phyloP scores from a whole-genome alignment of 2,797 vertebrate species.

The Dryobates pubescens region DNA sequence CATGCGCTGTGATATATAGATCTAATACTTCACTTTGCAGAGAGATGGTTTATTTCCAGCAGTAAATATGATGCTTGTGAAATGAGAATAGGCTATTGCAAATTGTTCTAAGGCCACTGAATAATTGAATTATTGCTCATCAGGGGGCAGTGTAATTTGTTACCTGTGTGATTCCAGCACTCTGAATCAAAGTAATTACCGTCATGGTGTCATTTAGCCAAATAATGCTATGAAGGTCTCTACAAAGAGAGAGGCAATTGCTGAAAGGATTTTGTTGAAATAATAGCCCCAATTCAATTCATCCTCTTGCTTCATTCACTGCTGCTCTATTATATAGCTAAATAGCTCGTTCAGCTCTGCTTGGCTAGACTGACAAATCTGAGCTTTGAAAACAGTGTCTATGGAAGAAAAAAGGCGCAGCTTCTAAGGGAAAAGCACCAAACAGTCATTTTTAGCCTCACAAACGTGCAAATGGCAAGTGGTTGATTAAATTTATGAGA shows the following conservation, averaged over 20 bases:
- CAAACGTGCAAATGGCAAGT: neutral
- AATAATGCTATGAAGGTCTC: slow-evolving; percentile 44
- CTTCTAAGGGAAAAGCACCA: slow-evolving; percentile 13
- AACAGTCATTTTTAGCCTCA: neutral
- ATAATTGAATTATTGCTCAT: slow-evolving; percentile 75
- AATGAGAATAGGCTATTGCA: slow-evolving; percentile 65
- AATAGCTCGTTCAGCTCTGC: slow-evolving; percentile 51
- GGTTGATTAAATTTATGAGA: neutral
- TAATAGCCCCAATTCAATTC: slow-evolving; percentile 47
- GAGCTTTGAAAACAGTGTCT: neutral
- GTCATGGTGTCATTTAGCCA: slow-evolving; percentile 53
- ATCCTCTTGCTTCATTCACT: slow-evolving; percentile 46
- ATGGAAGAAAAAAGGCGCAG: neutral
- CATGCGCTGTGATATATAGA: slow-evolving; percentile 49
- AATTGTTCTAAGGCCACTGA: slow-evolving; percentile 61
- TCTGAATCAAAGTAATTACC: slow-evolving; percentile 74
- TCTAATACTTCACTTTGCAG: slow-evolving; percentile 55
- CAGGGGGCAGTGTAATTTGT: slow-evolving; percentile 63
- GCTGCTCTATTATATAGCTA: slow-evolving; percentile 57
- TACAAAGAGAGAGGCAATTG: slow-evolving; percentile 49
- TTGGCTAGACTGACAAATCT: slow-evolving; percentile 51
- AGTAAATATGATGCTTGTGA: slow-evolving; percentile 70
- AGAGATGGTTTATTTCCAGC: slow-evolving; percentile 65
- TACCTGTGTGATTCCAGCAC: slow-evolving; percentile 58
- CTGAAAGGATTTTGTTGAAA: slow-evolving; percentile 43